Percentiles rank a stretch among this genome's conserved stretches.
These are phyloP conservation scores for Sturnira hondurensis DNA, from an alignment of 2,113 vertebrate genomes.

Conservation along the genomic window DNA sequence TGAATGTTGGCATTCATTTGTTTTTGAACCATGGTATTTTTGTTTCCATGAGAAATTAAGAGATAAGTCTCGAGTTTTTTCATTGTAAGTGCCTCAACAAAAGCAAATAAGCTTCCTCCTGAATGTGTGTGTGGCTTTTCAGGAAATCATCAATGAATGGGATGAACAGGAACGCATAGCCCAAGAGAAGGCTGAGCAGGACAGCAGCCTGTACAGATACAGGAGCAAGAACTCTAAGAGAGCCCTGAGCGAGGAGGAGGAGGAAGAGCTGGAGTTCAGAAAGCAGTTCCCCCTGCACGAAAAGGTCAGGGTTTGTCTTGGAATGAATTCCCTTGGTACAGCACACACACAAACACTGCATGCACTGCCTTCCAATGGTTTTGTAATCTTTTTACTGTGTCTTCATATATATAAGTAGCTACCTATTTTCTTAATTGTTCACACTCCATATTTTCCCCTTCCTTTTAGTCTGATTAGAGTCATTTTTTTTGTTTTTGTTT, in stretches of 20 bases:
- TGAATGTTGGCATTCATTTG: not conserved
- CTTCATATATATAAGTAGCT: not conserved
- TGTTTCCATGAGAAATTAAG: not conserved
- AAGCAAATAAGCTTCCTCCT: not conserved
- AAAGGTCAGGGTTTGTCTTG: slow-evolving; percentile 77
- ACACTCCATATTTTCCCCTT: not conserved
- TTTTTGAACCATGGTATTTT: slow-evolving; percentile 6
- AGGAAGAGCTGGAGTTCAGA: slow-evolving; percentile 92
- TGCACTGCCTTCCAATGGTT: not conserved
- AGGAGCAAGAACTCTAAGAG: slow-evolving; percentile 83
- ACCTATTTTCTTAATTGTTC: not conserved
- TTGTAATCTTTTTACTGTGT: not conserved
- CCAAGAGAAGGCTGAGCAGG: slow-evolving; percentile 84
- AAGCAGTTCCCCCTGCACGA: slow-evolving; percentile 88
- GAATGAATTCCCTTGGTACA: not conserved
- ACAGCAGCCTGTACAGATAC: slow-evolving; percentile 88
- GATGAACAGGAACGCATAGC: slow-evolving; percentile 89
- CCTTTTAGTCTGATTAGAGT: not conserved
- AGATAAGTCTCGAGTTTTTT: not conserved
- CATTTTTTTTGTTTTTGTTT: no score
- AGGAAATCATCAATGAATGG: slow-evolving; percentile 93
- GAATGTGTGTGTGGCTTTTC: slow-evolving; percentile 68
- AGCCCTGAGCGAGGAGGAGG: slow-evolving; percentile 86
- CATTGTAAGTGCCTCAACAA: not conserved
- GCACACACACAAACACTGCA: not conserved